Evolutionary conservation across 2,888 invertebrate species (phyloP).

Genomic region (Platynereis dumerilii): DNA sequence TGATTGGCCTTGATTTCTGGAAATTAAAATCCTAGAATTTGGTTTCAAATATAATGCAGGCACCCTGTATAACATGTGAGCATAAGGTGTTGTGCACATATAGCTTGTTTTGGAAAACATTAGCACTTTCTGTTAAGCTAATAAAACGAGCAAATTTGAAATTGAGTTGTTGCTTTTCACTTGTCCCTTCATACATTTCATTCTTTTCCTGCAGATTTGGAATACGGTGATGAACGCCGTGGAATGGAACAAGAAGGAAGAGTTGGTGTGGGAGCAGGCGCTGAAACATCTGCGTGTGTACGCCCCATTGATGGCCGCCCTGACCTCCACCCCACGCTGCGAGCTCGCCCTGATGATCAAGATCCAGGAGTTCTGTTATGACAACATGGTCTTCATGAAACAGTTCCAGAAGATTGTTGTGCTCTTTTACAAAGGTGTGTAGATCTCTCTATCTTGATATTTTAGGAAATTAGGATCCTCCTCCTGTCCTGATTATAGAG

Average conservation of each 20-base stretch:
- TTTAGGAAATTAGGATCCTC: not conserved
- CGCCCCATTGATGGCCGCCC: slow-evolving; percentile 84
- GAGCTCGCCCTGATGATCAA: slow-evolving; percentile 88
- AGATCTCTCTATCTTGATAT: not conserved
- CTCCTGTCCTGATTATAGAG: not conserved
- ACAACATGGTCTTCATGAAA: slow-evolving; percentile 99
- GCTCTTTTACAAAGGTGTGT: slow-evolving; percentile 91
- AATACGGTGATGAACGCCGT: slow-evolving; percentile 91
- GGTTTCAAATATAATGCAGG: too few relatives aligned
- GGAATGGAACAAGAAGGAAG: slow-evolving; percentile 99
- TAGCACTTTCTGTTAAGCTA: too few relatives aligned
- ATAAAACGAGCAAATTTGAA: too few relatives aligned
- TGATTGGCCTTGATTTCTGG: too few relatives aligned
- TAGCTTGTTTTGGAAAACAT: too few relatives aligned
- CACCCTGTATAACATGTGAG: too few relatives aligned
- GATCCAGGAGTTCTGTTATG: slow-evolving; percentile 97
- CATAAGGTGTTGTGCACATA: too few relatives aligned
- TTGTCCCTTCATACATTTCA: too few relatives aligned
- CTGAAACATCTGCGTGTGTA: slow-evolving; percentile 73
- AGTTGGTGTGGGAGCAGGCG: slow-evolving; percentile 93
- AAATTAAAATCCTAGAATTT: too few relatives aligned
- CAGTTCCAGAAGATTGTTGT: slow-evolving; percentile 97
- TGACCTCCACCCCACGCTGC: slow-evolving; percentile 83
- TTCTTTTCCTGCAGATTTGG: slow-evolving; percentile 90
- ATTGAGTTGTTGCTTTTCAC: too few relatives aligned